These are phyloP conservation scores for Pelecanus crispus DNA, from an alignment of 2,113 vertebrate species.

Conservation along the genomic window DNA sequence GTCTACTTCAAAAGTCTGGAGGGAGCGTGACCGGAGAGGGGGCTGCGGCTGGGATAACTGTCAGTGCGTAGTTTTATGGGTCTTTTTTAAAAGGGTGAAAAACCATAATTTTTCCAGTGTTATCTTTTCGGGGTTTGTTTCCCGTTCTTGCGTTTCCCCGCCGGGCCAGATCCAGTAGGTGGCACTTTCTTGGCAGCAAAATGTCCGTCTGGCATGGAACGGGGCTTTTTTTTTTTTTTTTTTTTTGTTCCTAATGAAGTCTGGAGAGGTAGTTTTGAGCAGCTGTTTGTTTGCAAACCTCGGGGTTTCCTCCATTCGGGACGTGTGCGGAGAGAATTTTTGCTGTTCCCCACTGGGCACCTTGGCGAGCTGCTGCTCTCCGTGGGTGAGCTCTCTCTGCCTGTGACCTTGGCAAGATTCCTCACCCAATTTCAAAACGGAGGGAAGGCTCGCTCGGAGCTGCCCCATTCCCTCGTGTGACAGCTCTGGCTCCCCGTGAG, in stretches of 20 bases:
- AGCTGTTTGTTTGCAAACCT: not conserved
- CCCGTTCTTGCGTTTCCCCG: not conserved
- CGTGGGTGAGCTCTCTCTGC: not conserved
- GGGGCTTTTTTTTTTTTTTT: not conserved
- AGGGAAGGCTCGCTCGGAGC: not conserved
- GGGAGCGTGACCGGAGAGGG: not conserved
- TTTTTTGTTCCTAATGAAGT: not conserved
- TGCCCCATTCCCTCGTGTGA: not conserved
- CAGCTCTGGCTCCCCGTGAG: not conserved
- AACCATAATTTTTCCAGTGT: not conserved
- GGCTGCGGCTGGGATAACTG: not conserved
- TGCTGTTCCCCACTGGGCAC: accelerated
- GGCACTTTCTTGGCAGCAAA: slow-evolving; percentile 43
- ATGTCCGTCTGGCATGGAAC: not conserved
- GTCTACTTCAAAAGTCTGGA: not conserved
- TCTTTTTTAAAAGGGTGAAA: not conserved
- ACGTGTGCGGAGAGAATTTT: not conserved
- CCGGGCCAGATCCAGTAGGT: slow-evolving; percentile 8
- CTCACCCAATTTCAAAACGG: not conserved
- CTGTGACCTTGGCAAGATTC: not conserved
- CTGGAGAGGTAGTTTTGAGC: not conserved
- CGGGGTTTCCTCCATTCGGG: not conserved
- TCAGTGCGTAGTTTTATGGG: not conserved
- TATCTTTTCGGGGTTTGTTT: not conserved
- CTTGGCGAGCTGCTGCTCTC: not conserved